These are phyloP conservation scores for Cryptocheilus praepositus DNA, from an alignment of 2,888 invertebrate genomes.

Conservation along the genomic window DNA sequence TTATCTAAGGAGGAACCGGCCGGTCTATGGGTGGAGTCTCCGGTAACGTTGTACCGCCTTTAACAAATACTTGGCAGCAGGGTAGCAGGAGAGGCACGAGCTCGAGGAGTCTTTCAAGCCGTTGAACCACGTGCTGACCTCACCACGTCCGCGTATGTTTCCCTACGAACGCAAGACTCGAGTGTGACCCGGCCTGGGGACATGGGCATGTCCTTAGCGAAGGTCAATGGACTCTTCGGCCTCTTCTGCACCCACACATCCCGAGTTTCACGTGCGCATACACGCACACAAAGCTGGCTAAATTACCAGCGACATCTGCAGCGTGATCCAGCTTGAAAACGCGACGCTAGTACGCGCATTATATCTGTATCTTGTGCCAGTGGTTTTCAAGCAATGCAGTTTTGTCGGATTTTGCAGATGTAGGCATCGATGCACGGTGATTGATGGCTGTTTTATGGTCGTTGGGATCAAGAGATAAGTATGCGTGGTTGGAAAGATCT, in stretches of 20 bases:
- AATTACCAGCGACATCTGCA: slow-evolving; percentile 14
- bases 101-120: slow-evolving; percentile 18
- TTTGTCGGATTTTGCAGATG: too few relatives aligned
- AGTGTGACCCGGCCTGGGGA: slow-evolving; percentile 72
- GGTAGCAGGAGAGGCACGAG: slow-evolving; percentile 51
- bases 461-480: too few relatives aligned
- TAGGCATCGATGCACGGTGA: too few relatives aligned
- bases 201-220: slow-evolving; percentile 67
- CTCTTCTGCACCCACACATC: slow-evolving; percentile 7
- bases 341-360: neutral
- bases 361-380: neutral
- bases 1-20: slow-evolving; percentile 22
- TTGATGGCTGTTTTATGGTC: too few relatives aligned
- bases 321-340: neutral
- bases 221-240: slow-evolving; percentile 63
- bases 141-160: slow-evolving; percentile 54
- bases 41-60: slow-evolving; percentile 69
- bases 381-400: neutral
- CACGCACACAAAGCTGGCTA: slow-evolving; percentile 6
- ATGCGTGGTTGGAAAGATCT: too few relatives aligned
- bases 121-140: slow-evolving; percentile 43
- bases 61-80: slow-evolving; percentile 69
- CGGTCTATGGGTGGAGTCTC: slow-evolving; percentile 66
- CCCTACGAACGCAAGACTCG: slow-evolving; percentile 68
- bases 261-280: neutral